A percentile compares a stretch with the other conserved stretches of the same genome.
These are phyloP conservation scores for Petrocephalus microphthalmus DNA, from an alignment of 2,113 vertebrate genomes.

Conservation along the genomic window DNA sequence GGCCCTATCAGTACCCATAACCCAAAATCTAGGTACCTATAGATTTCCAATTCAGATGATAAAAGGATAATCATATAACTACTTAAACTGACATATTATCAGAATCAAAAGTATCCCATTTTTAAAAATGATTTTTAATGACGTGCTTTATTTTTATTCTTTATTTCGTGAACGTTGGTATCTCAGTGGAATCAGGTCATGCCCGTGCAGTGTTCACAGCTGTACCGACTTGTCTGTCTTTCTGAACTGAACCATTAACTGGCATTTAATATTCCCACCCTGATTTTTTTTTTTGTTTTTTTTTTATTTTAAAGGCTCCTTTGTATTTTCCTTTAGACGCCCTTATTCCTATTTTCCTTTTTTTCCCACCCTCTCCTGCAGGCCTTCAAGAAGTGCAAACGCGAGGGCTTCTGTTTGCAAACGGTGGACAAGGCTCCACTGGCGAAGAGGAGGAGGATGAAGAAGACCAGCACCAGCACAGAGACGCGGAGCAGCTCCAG, in stretches of 20 bases:
- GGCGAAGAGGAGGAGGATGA: conserved; percentile 96
- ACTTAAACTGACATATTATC: background rate
- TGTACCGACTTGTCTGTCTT: background rate
- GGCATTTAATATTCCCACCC: background rate
- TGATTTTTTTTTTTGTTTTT: background rate
- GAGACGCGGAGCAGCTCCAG: conserved; percentile 55
- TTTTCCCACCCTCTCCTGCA: conserved; percentile 37
- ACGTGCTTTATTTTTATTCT: background rate
- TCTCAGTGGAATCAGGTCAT: background rate
- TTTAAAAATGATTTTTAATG: background rate
- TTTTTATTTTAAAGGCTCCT: too few species aligned
- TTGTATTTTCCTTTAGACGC: conserved; percentile 79
- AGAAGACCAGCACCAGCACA: conserved; percentile 96
- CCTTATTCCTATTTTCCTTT: too few species aligned
- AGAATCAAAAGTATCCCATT: background rate
- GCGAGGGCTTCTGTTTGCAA: conserved; percentile 94
- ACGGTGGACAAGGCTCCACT: conserved; percentile 70
- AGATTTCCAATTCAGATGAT: background rate
- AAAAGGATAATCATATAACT: background rate
- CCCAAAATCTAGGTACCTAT: too few species aligned
- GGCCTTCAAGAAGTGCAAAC: conserved; percentile 98
- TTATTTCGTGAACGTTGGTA: background rate
- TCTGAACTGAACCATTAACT: background rate
- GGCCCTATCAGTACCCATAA: background rate
- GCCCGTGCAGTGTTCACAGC: background rate